Base-by-base conservation (phyloP, 2,888 invertebrate genomes). In the Drosophila quasianomalipes region DNA sequence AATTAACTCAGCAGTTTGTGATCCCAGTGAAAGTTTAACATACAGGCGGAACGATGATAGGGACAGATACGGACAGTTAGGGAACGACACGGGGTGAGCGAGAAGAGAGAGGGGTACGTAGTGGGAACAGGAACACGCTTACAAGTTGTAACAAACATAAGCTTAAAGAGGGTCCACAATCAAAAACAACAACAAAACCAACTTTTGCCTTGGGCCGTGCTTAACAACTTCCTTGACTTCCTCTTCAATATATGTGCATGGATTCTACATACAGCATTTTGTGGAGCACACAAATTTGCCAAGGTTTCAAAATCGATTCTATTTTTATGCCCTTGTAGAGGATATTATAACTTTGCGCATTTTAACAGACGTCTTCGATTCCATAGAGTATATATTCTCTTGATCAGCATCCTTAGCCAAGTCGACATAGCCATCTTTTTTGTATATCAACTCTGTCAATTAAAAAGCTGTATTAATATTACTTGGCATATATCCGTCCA, bases 11-110 rank as follows among this genome's bases (percentile, higher is more conserved):
- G 44, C 37, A 33, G 37, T 54, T 30, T 47, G 2, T 26, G 16
- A 47, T 44, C 51, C 31, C 55, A 78, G 69, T 69, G 82, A 83
- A 83, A 84, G 81, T 83, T 72, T 57, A 76, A 81, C 77, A 81
- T 9, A 26, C 19, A 30, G 14, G 39, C 39, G 55, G 10, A 30
- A n/a, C 6, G 28, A 2, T 22, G 4, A 57, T n/a, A 28, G 10
- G 9, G 4, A 22, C 47, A 16, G 22, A 47, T 47, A 4, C 6
- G 14, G 44, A 16, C 47, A 22, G 47, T 22, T 26, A 4, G 0
- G 14, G 44, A 47, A 47, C 47, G 47, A 14, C 22, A 14, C 7
- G 16, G 22, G 2, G 1, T 26, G 22, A 41, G n/a, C 4, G 47
- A 9, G 22, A 5, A 16, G 44, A 2, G 26, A 44, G 26, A 37